Percentiles rank a stretch among this genome's conserved stretches.
phyloP scores from a whole-genome alignment of 2,797 vertebrate species.

The Fistularia commersonii region DNA sequence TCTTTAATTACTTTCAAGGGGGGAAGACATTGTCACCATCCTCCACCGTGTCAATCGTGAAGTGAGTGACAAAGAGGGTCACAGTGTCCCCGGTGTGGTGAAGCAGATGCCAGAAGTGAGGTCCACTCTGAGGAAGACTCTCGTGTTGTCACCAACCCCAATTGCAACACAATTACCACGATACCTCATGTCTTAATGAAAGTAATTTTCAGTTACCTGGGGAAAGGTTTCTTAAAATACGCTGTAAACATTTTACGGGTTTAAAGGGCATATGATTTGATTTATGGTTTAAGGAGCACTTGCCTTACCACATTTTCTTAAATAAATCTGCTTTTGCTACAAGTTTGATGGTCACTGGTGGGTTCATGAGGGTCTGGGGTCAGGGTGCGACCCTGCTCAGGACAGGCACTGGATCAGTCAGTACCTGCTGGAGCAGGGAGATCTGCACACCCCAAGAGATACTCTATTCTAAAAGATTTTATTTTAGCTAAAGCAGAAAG shows the following conservation, averaged over 20 bases:
- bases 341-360: too few relatives aligned
- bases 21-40: slow-evolving; percentile 55
- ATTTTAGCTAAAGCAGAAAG: too few relatives aligned
- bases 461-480: too few relatives aligned
- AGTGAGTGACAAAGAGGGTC: slow-evolving; percentile 39
- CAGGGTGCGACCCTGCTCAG: too few relatives aligned
- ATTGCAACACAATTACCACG: background rate
- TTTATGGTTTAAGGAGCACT: background rate
- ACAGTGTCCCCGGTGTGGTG: accelerated
- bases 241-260: too few relatives aligned
- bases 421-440: too few relatives aligned
- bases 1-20: slow-evolving; percentile 16
- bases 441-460: too few relatives aligned
- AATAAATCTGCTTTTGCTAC: too few relatives aligned
- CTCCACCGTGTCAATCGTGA: slow-evolving; percentile 58
- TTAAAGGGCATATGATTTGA: background rate
- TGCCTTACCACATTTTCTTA: background rate
- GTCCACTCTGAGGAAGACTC: slow-evolving; percentile 57
- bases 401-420: too few relatives aligned
- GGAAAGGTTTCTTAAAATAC: too few relatives aligned
- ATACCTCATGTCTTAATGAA: background rate
- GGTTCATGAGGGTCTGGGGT: too few relatives aligned
- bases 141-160: slow-evolving; percentile 48
- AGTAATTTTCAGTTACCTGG: too few relatives aligned
- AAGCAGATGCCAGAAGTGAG: slow-evolving; percentile 68